Base-by-base conservation (phyloP, 2,888 invertebrate genomes). In the Gymnoscelis rufifasciata region DNA sequence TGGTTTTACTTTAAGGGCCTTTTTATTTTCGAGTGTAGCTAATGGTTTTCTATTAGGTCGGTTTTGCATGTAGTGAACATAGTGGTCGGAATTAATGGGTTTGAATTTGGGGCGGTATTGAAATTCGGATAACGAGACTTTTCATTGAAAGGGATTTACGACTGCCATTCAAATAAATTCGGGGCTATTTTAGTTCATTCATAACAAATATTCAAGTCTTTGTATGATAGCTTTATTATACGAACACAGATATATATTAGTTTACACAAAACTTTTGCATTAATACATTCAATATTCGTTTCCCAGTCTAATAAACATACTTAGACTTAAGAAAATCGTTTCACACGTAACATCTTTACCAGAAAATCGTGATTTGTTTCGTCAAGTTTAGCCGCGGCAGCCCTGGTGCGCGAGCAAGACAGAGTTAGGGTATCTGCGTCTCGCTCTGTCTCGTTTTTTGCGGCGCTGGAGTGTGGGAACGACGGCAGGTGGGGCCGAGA, bases 381-480 rank as follows among this genome's bases (percentile, higher is more conserved):
- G 69, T 74, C 68, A 62, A 66, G 74, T 40, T 15, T 42, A 28
- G 42, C 40, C 43, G 72, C 71, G 68, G 65, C 81, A 81, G 79
- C 82, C 80, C 82, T 81, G 76, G 67, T 68, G 80, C 42, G 73
- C 46, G 73, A 81, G 74, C 47, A 73, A 61, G 84, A 82, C 47
- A 57, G 71, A 61, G 76, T 74, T 70, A 57, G 64, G 63, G 53
- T 55, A 53, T 56, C 55, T 56, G 49, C 56, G 71, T 83, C 84
- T 75, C 78, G 66, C 64, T 83, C 83, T 66, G 66, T 60, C 78
- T 67, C 66, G 83, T 88, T 88, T 87, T 88, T 88, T 87, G 84
- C 87, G 83, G 84, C 86, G 86, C 82, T 78, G 81, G 87, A 88
- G 88, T 88, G 88, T 88, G 88, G 88, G 88, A 88, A 88, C 73